These are phyloP conservation scores for Syngnathus scovelli DNA, from an alignment of 2,113 vertebrate species.

Conservation along the genomic window DNA sequence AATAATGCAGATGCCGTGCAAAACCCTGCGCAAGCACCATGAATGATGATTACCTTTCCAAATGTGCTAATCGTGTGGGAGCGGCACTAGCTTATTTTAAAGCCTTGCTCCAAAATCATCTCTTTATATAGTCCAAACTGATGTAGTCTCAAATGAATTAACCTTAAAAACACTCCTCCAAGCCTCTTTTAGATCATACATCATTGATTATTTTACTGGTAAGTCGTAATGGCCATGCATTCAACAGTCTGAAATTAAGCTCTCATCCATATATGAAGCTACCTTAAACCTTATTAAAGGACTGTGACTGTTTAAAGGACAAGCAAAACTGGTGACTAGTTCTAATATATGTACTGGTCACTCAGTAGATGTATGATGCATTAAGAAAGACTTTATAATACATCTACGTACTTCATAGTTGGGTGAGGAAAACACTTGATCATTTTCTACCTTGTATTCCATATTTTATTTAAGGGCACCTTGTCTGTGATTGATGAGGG, in stretches of 20 bases:
- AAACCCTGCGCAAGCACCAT: neutral
- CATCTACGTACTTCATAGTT: neutral
- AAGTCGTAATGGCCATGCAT: slow-evolving; percentile 5
- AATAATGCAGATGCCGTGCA: neutral
- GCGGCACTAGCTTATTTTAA: slow-evolving; percentile 6
- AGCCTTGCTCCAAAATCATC: slow-evolving; percentile 14
- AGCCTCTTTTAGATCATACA: slow-evolving; percentile 12
- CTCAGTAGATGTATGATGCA: slow-evolving; percentile 14
- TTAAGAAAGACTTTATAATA: neutral
- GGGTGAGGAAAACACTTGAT: slow-evolving; percentile 5
- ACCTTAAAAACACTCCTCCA: slow-evolving; percentile 7
- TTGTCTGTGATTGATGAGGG: slow-evolving; percentile 27
- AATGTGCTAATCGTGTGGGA: slow-evolving; percentile 1
- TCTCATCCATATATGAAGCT: neutral
- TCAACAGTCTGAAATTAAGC: slow-evolving; percentile 4
- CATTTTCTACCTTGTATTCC: slow-evolving; percentile 5
- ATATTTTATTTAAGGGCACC: slow-evolving; percentile 32
- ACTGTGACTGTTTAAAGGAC: neutral
- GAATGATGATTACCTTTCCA: slow-evolving; percentile 3
- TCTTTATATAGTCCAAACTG: slow-evolving; percentile 3
- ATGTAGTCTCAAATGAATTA: slow-evolving; percentile 14
- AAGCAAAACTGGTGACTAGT: neutral
- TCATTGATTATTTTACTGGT: slow-evolving; percentile 10
- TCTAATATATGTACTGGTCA: neutral
- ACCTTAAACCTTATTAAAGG: too few relatives aligned